Conservation (phyloP, 1,140 invertebrate genomes). For the Drosophila sechellia region DNA sequence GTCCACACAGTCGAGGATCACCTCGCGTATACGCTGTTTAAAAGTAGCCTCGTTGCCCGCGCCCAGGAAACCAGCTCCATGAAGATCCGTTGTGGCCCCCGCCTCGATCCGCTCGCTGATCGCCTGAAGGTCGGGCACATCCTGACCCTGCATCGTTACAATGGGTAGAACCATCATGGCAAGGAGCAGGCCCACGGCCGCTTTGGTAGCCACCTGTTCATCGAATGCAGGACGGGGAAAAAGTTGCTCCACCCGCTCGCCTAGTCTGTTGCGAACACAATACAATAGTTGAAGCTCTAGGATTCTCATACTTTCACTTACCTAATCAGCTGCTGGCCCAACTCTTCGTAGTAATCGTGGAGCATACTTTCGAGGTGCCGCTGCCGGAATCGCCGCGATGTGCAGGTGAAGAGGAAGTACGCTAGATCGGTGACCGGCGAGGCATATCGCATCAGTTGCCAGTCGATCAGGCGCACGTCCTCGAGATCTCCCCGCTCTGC, state of each 20-base stretch:
- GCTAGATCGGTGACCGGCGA: conserved; percentile 87
- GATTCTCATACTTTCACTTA: conserved; percentile 2
- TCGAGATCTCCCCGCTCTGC: conserved; percentile 45
- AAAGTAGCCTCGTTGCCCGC: conserved; percentile 46
- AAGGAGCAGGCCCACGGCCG: conserved; percentile 77
- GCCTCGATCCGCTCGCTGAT: conserved; percentile 55
- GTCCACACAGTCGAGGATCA: conserved; percentile 62
- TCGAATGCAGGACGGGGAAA: conserved; percentile 85
- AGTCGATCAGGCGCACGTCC: conserved; percentile 86
- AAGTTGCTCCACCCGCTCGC: conserved; percentile 82
- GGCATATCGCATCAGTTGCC: conserved; percentile 86
- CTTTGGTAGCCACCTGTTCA: conserved; percentile 74
- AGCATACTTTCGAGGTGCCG: conserved; percentile 85
- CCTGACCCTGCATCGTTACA: conserved; percentile 64
- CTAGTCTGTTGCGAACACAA: conserved; percentile 65
- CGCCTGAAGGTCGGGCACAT: conserved; percentile 60
- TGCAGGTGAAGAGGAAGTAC: conserved; percentile 86
- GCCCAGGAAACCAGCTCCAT: conserved; percentile 56
- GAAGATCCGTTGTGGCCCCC: conserved; percentile 51
- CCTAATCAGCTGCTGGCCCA: conserved; percentile 78
- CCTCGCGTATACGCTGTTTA: conserved; percentile 56
- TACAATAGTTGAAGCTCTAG: conserved; percentile 34
- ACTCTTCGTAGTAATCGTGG: conserved; percentile 86
- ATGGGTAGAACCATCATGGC: conserved; percentile 82
- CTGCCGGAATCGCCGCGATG: conserved; percentile 85